A percentile compares a stretch with the other conserved stretches of the same genome.
These are phyloP conservation scores for Parauchenoglanis ngamensis DNA, from an alignment of 2,797 vertebrate species.

Conservation along the genomic window DNA sequence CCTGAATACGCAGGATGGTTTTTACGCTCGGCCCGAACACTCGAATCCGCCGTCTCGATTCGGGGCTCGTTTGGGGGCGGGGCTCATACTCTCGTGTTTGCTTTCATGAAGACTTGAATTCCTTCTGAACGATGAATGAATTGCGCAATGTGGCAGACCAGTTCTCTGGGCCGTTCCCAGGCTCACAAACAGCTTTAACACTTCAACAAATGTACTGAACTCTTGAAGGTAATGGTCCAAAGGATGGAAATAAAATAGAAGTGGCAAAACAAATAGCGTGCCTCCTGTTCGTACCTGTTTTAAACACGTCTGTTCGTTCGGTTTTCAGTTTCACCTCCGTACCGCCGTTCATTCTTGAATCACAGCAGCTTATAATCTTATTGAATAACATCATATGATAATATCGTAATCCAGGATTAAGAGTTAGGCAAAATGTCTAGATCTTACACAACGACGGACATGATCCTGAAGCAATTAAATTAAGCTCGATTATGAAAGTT, in stretches of 20 bases:
- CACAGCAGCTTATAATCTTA: background rate
- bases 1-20: too few relatives aligned
- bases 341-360: background rate
- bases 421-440: background rate
- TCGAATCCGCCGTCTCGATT: too few relatives aligned
- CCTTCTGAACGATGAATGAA: too few relatives aligned
- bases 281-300: background rate
- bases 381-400: background rate
- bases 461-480: background rate
- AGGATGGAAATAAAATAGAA: too few relatives aligned
- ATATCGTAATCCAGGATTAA: background rate
- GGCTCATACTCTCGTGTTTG: too few relatives aligned
- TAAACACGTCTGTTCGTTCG: background rate
- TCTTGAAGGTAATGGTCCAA: too few relatives aligned
- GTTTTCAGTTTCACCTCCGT: too few relatives aligned
- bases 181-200: background rate
- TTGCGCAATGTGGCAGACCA: background rate
- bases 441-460: background rate
- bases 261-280: background rate
- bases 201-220: background rate
- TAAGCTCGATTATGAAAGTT: background rate
- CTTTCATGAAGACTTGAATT: too few relatives aligned
- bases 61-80: too few relatives aligned
- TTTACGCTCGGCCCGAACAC: too few relatives aligned
- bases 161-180: background rate